Conservation (phyloP, 2,797 vertebrate species). For the Mus caroli region DNA sequence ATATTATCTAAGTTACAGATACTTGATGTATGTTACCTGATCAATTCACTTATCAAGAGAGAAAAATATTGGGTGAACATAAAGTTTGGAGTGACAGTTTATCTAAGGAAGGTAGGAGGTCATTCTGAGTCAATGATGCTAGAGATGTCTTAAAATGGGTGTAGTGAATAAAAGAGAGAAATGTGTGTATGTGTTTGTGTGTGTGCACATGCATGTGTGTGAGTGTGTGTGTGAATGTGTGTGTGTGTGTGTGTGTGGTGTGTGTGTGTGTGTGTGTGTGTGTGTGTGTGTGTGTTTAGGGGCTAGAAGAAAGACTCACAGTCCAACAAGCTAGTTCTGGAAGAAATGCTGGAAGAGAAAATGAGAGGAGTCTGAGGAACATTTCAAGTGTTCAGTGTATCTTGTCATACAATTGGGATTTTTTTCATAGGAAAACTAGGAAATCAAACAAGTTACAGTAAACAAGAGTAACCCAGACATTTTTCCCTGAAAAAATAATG, state of each 20-base stretch:
- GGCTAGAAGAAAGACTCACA: neutral
- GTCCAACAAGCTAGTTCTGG: neutral
- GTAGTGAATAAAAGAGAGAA: neutral
- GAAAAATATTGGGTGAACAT: neutral
- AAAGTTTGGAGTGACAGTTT: neutral
- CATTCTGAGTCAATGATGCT: neutral
- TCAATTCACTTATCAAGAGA: neutral
- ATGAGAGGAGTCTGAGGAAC: neutral
- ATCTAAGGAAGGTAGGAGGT: neutral
- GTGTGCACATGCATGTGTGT: neutral
- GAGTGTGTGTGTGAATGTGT: neutral
- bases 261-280: too few relatives aligned
- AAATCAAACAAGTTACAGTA: neutral
- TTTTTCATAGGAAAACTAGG: neutral
- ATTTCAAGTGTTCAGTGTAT: neutral
- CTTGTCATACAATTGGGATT: neutral
- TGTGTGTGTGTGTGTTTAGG: neutral
- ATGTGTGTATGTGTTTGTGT: neutral
- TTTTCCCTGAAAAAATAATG: neutral
- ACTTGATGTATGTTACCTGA: neutral
- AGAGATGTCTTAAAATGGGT: neutral
- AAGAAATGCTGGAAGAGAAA: accelerated
- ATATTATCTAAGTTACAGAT: neutral
- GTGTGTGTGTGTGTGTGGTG: too few relatives aligned
- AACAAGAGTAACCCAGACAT: neutral